phyloP scores from a whole-genome alignment of 2,113 vertebrate genomes.

The Tragelaphus imberbis region DNA sequence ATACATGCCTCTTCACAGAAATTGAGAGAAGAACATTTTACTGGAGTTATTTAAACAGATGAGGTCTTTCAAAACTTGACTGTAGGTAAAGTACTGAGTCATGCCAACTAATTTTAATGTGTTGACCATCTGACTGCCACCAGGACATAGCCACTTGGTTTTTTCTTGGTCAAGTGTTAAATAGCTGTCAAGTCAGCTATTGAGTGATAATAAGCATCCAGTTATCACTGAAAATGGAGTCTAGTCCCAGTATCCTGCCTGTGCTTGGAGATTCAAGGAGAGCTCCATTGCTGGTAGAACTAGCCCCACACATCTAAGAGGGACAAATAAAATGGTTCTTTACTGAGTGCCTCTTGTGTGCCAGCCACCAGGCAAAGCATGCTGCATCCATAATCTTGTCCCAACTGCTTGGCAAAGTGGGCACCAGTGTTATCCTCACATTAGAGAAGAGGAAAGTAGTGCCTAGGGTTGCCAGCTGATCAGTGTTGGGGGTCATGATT shows the following conservation, averaged over 20 bases:
- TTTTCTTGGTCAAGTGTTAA: slow-evolving; percentile 18
- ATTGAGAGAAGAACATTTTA: neutral
- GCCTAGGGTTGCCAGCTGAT: neutral
- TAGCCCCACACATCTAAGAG: neutral
- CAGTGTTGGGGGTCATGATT: neutral
- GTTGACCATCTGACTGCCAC: neutral
- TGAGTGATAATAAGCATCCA: slow-evolving; percentile 41
- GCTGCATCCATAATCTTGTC: neutral
- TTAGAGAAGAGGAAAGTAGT: neutral
- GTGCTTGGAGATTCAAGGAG: neutral
- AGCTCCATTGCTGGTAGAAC: neutral
- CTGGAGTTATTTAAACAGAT: neutral
- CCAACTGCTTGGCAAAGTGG: neutral
- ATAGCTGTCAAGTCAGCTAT: neutral
- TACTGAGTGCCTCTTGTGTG: neutral
- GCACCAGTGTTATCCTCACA: rapidly evolving
- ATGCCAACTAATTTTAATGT: neutral
- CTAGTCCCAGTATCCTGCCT: neutral
- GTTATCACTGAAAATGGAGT: slow-evolving; percentile 29
- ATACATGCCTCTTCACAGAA: neutral
- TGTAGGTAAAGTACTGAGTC: neutral
- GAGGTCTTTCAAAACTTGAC: neutral
- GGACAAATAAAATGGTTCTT: neutral
- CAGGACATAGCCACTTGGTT: neutral
- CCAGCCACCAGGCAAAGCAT: neutral